Percentiles rank a stretch among this genome's conserved stretches.
These are phyloP conservation scores for Cirrhinus mrigala DNA, from an alignment of 2,797 vertebrate species.

Conservation along the genomic window DNA sequence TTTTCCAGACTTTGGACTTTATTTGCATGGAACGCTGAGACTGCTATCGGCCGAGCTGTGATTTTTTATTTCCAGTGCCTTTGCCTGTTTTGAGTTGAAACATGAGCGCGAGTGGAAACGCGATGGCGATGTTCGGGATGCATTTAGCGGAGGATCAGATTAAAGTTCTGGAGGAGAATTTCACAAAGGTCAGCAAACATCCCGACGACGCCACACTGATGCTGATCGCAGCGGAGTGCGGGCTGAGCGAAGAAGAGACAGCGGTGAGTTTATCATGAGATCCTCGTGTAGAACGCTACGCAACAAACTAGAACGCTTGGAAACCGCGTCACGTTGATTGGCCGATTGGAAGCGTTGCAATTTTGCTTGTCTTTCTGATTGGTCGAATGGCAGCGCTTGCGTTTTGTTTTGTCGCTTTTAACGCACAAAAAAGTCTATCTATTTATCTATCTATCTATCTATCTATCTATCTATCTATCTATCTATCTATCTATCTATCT, in stretches of 20 bases:
- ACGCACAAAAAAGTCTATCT: background rate
- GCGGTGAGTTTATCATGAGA: conserved; percentile 74
- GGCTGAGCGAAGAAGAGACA: conserved; percentile 87
- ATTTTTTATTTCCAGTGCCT: background rate
- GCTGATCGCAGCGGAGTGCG: conserved; percentile 90
- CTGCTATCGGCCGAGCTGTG: background rate
- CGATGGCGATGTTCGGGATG: conserved; percentile 52
- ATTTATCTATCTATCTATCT: background rate
- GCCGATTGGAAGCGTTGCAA: background rate
- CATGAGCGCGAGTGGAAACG: conserved; percentile 66
- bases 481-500: background rate
- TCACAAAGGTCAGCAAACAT: conserved; percentile 84
- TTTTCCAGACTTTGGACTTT: conserved; percentile 6
- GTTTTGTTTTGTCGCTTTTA: background rate
- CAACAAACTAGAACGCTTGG: background rate
- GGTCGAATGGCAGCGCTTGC: background rate
- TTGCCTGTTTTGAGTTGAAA: background rate
- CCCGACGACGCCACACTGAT: conserved; percentile 87
- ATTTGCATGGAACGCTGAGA: conserved; percentile 37
- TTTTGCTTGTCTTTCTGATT: background rate
- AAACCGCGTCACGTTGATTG: conserved; percentile 3
- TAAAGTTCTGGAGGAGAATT: conserved; percentile 89
- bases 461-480: background rate
- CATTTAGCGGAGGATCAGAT: conserved; percentile 86
- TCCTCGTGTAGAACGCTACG: background rate